phyloP scores from a whole-genome alignment of 2,113 vertebrate genomes.

The Actinemys pallida region DNA sequence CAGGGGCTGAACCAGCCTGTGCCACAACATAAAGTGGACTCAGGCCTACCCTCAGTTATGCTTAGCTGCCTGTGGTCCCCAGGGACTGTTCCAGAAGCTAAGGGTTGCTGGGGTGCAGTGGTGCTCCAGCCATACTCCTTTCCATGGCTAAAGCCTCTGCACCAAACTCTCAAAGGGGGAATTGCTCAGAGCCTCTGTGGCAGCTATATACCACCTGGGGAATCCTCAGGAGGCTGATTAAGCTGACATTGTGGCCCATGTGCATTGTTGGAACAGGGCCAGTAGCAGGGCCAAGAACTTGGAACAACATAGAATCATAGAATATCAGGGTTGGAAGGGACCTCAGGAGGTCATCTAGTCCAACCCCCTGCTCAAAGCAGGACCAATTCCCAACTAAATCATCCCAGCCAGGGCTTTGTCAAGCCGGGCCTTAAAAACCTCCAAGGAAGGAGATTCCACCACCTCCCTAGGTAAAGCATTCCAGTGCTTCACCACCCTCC shows the following conservation, averaged over 20 bases:
- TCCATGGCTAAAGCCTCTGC: neutral
- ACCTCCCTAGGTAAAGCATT: no score
- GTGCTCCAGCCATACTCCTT: neutral
- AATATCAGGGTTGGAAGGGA: no score
- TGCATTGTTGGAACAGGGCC: neutral
- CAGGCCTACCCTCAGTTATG: neutral
- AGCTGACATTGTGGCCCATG: neutral
- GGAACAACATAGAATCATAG: neutral
- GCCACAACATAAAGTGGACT: neutral
- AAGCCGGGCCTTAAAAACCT: no score
- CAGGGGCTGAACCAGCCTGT: neutral
- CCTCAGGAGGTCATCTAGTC: no score
- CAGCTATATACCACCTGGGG: neutral
- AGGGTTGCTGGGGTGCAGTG: neutral
- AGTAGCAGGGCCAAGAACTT: neutral
- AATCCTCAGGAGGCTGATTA: neutral
- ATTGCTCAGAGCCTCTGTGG: neutral
- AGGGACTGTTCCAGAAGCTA: neutral
- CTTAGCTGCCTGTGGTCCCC: neutral
- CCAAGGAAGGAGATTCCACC: no score
- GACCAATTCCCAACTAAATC: no score
- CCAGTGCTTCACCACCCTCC: no score
- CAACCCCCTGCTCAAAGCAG: no score
- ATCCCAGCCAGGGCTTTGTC: no score
- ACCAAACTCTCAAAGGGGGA: neutral